Evolutionary conservation across 2,113 vertebrate genomes (phyloP), one percentile per base, ranked within the genome.

Genomic region (Girardinichthys multiradiatus): DNA sequence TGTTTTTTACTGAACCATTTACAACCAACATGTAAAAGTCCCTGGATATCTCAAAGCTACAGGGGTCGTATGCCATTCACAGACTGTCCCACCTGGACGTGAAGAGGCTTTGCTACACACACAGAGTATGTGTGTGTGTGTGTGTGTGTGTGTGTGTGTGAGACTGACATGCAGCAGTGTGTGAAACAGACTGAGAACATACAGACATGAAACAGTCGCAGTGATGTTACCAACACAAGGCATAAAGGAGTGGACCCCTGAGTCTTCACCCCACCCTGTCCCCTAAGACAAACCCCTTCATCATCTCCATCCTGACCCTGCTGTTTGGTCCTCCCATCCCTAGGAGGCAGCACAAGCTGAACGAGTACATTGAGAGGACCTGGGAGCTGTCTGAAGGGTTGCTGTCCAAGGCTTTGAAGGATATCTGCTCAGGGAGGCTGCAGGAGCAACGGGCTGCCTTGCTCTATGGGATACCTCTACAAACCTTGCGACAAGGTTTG

Each of bases 231-330:
- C 97, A 97, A 94, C 96, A 93, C 97, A 99, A 99, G 96, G 95
- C 97, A 97, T 99, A 99, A 99, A 99, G 97, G 97, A 98, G 97
- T 99, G 98, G 98, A 97, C 97, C 98, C 97, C 97, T 96, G 96
- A 89, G 96, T 96, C 96, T 96, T 94, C 97, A 95, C 94, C 96
- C 96, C 57, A 95, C 37, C 95, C 95, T 97, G 95, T 97, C 95
- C 95, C 91, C 81, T 82, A 95, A 96, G 88, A 86, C 89, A 86
- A 90, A 84, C 74, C 79, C 86, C 87, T 86, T 86, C 93, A 90
- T 93, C 93, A 92, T 89, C 88, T 92, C 92, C 92, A 93, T 91
- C 93, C 90, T 93, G 90, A 94, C 89, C 92, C 86, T 92, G 91
- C 88, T 96, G 96, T 98, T 98, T 98, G 96, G 97, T 98, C 97